Evolutionary conservation across 2,797 vertebrate genomes (phyloP).

Genomic region (Sebastes umbrosus): DNA sequence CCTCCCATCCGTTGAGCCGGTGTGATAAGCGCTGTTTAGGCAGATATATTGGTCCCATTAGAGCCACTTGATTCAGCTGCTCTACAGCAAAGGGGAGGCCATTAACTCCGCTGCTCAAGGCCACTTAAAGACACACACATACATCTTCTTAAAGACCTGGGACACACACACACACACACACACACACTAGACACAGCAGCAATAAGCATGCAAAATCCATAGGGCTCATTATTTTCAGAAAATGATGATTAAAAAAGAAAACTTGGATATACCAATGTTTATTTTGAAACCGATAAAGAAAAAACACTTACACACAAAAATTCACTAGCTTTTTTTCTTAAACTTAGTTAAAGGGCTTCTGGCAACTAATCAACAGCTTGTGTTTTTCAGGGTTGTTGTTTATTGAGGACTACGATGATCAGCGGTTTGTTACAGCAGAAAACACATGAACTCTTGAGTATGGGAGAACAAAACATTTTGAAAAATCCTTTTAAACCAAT

Average conservation of each 20-base stretch:
- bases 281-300: background rate
- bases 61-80: conserved; percentile 69
- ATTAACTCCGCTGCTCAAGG: conserved; percentile 66
- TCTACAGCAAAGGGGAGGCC: conserved; percentile 52
- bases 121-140: conserved; percentile 59
- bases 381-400: background rate
- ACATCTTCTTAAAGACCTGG: conserved; percentile 36
- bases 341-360: background rate
- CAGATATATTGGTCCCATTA: conserved; percentile 75
- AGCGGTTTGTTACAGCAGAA: background rate
- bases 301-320: background rate
- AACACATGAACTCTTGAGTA: background rate
- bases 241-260: background rate
- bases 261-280: background rate
- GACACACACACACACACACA: background rate
- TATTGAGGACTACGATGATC: background rate
- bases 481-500: background rate
- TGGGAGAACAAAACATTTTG: background rate
- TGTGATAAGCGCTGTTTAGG: conserved; percentile 49
- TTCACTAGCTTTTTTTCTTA: background rate
- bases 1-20: conserved; percentile 28
- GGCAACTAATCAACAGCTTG: background rate
- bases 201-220: background rate
- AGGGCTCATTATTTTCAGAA: background rate
- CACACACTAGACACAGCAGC: background rate